Conservation (phyloP, 1,140 invertebrate genomes). For the Pinna nobilis region DNA sequence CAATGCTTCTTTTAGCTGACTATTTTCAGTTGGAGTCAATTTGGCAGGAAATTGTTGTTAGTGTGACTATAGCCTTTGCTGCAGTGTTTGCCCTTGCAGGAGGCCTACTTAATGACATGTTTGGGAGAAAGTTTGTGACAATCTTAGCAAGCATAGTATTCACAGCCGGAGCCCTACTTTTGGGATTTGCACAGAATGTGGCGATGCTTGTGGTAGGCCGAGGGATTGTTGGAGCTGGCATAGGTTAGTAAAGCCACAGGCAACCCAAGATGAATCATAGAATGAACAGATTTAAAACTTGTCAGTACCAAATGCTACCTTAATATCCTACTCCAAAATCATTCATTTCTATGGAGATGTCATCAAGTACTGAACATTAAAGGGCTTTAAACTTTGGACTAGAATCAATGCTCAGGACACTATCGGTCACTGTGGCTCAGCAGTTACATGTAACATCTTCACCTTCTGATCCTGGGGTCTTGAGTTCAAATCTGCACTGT, state of each 20-base stretch:
- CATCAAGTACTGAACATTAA: no score
- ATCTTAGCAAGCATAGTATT: constrained; percentile 77
- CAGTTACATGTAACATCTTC: no score
- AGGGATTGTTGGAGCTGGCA: constrained; percentile 78
- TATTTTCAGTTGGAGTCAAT: constrained; percentile 71
- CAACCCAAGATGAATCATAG: no score
- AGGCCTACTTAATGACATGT: constrained; percentile 75
- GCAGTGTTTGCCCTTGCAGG: constrained; percentile 76
- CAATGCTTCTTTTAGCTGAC: constrained; percentile 76
- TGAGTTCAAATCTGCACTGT: no score
- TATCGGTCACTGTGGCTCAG: no score
- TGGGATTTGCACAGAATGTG: constrained; percentile 74
- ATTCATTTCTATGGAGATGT: no score
- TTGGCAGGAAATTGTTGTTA: constrained; percentile 76
- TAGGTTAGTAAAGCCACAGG: constrained; percentile 75
- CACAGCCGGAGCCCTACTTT: constrained; percentile 76
- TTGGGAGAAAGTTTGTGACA: constrained; percentile 77
- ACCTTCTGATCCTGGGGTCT: no score
- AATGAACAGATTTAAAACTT: no score
- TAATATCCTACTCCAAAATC: no score
- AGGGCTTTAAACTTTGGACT: no score
- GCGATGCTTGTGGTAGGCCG: constrained; percentile 77
- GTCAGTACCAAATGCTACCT: no score
- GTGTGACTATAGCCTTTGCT: constrained; percentile 73
- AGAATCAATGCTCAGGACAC: no score